Conservation (phyloP, 2,888 invertebrate species). For the Aspidapion aeneum region DNA sequence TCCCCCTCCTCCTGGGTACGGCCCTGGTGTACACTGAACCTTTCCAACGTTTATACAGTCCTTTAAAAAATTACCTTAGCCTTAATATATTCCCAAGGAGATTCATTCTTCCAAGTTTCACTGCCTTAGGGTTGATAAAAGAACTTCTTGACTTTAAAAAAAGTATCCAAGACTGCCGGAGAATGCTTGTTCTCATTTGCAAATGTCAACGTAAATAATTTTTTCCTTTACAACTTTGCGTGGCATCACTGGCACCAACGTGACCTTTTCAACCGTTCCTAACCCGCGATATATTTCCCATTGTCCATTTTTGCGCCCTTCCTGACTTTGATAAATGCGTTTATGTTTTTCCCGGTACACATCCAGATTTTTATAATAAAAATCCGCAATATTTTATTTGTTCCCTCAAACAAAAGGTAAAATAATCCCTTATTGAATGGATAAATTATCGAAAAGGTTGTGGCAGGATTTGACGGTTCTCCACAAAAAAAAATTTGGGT, state of each 20-base stretch:
- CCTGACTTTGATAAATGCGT: constrained; percentile 22
- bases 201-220: constrained; percentile 23
- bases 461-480: too few relatives aligned
- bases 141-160: too few relatives aligned
- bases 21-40: too few relatives aligned
- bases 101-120: too few relatives aligned
- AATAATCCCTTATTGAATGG: background rate
- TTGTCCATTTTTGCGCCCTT: constrained; percentile 19
- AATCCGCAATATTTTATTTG: background rate
- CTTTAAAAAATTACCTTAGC: too few relatives aligned
- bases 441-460: too few relatives aligned
- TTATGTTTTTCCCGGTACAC: constrained; percentile 13
- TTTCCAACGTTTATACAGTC: too few relatives aligned
- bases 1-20: too few relatives aligned
- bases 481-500: too few relatives aligned
- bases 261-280: constrained; percentile 21
- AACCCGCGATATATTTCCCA: constrained; percentile 18
- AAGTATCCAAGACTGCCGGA: too few relatives aligned
- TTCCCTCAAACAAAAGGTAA: background rate
- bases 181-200: constrained; percentile 16
- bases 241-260: constrained; percentile 11
- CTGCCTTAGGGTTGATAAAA: too few relatives aligned
- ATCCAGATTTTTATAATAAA: background rate
- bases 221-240: constrained; percentile 13
- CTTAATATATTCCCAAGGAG: too few relatives aligned